phyloP scores from a whole-genome alignment of 2,888 invertebrate species.

The Sesia bembeciformis region DNA sequence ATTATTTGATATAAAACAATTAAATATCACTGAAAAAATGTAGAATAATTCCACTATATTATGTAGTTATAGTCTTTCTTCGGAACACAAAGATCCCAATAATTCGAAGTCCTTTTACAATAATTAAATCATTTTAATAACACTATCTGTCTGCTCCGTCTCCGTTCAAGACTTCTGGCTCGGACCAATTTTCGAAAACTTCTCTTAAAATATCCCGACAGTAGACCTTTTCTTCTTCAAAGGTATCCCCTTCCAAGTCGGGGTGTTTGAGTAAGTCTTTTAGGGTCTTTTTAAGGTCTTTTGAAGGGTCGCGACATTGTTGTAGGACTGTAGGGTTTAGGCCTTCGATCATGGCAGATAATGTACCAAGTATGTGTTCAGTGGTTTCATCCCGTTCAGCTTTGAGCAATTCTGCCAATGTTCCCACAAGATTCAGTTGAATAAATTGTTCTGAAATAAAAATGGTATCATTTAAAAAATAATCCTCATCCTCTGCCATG shows the following conservation, averaged over 20 bases:
- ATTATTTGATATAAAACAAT: too few relatives aligned
- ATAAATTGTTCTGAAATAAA: slow-evolving; percentile 41
- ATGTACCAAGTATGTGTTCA: slow-evolving; percentile 42
- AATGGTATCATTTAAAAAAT: not conserved
- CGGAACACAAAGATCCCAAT: too few relatives aligned
- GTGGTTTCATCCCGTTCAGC: slow-evolving; percentile 29
- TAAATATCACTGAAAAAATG: too few relatives aligned
- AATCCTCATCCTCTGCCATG: too few relatives aligned
- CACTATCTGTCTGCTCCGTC: slow-evolving; percentile 42
- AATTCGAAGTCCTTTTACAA: not conserved
- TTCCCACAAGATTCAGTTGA: slow-evolving; percentile 28
- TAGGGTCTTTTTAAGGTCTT: slow-evolving; percentile 27
- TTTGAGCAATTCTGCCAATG: slow-evolving; percentile 29
- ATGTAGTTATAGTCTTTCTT: too few relatives aligned
- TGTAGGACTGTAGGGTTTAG: slow-evolving; percentile 24
- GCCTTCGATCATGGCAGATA: slow-evolving; percentile 22
- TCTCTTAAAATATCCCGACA: slow-evolving; percentile 26
- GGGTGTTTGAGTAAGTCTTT: slow-evolving; percentile 27
- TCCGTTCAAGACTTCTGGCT: slow-evolving; percentile 12
- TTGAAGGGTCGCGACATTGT: slow-evolving; percentile 28
- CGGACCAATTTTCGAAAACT: slow-evolving; percentile 17
- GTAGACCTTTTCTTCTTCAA: slow-evolving; percentile 41
- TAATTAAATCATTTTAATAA: not conserved
- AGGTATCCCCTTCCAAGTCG: slow-evolving; percentile 31
- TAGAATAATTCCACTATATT: too few relatives aligned